Percentiles rank a stretch among this genome's conserved stretches.
phyloP scores from a whole-genome alignment of 2,113 vertebrate genomes.

The Myanophis thanlyinensis region DNA sequence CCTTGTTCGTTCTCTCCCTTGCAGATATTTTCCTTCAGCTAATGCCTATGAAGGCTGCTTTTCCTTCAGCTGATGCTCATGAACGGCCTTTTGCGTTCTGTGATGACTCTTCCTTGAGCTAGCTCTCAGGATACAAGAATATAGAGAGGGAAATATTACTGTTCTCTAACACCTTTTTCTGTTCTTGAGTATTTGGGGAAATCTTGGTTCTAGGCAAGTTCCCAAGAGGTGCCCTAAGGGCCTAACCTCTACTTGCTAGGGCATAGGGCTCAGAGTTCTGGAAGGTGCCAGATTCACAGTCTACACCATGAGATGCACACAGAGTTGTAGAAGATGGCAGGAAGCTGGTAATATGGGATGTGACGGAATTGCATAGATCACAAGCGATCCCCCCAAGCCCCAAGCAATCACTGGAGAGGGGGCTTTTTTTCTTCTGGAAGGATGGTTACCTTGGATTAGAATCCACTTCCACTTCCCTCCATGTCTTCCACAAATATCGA shows the following conservation, averaged over 20 bases:
- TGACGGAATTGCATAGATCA: constrained; percentile 19
- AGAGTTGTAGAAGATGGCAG: constrained; percentile 9
- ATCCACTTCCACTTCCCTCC: constrained; percentile 77
- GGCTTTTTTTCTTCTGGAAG: not conserved
- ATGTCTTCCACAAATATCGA: constrained; percentile 69
- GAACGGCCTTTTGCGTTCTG: not conserved
- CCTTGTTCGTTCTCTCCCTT: not conserved
- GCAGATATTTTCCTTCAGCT: not conserved
- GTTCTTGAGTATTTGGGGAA: not conserved
- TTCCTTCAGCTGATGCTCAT: not conserved
- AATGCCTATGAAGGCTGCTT: not conserved
- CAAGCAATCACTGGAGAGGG: constrained; percentile 13
- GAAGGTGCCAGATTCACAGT: not conserved
- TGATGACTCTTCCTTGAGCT: not conserved
- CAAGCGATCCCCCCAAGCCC: constrained; percentile 10
- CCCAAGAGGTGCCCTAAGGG: not conserved
- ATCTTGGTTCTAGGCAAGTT: not conserved
- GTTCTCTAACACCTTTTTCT: not conserved
- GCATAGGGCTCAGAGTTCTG: not conserved
- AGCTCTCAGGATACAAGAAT: not conserved
- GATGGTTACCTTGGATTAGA: not conserved
- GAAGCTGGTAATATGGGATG: not conserved
- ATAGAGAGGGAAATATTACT: not conserved
- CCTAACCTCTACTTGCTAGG: not conserved
- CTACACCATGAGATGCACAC: constrained; percentile 1